Percentiles rank a stretch among this genome's conserved stretches.
These are phyloP conservation scores for Melopsittacus undulatus DNA, from an alignment of 2,797 vertebrate species.

Conservation along the genomic window DNA sequence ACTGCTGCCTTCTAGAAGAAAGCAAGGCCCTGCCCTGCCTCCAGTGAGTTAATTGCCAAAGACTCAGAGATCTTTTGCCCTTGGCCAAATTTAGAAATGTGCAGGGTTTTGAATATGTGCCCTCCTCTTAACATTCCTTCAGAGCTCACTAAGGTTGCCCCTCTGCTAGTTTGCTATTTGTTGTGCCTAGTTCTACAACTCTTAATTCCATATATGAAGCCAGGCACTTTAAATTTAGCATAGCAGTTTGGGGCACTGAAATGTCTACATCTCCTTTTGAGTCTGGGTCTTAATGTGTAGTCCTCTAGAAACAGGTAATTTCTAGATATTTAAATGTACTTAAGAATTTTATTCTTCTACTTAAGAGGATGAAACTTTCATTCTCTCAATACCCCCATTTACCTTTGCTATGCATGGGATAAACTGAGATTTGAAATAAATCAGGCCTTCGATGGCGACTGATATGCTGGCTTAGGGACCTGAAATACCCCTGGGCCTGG, in stretches of 20 bases:
- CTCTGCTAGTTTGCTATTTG: background rate
- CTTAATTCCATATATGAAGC: background rate
- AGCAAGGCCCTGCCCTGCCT: background rate
- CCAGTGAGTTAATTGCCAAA: background rate
- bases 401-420: background rate
- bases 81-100: background rate
- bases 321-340: background rate
- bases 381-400: background rate
- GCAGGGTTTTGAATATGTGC: background rate
- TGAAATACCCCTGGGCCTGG: accelerated
- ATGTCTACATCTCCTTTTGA: background rate
- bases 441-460: background rate
- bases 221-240: background rate
- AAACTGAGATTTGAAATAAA: background rate
- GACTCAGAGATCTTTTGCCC: background rate
- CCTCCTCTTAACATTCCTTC: background rate
- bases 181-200: background rate
- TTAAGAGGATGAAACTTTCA: background rate
- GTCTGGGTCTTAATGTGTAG: background rate
- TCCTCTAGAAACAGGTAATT: background rate
- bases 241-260: background rate
- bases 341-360: background rate
- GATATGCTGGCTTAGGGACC: background rate
- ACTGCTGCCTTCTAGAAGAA: background rate
- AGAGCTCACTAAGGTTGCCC: background rate